Evolutionary conservation across 2,797 vertebrate species (phyloP), one percentile per base, ranked within the genome.

Genomic region (Sebastes dallii): DNA sequence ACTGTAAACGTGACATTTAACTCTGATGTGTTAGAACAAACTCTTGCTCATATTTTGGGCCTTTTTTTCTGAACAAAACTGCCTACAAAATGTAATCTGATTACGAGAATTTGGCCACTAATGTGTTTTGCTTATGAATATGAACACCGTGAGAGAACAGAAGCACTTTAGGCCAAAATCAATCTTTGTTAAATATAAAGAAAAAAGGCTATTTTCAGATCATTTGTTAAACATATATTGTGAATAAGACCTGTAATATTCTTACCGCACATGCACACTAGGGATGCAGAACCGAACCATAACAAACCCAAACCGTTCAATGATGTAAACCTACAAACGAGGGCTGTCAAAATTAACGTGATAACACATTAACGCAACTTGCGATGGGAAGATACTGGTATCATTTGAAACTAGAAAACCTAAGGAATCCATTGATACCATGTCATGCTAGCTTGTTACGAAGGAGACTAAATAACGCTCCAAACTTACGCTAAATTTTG

Each of bases 1-100:
- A 88, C 83, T 87, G 87, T 89, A 91, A 85, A 78, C 2, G 39
- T 89, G 81, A 84, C 67, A 75, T 81, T 86, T 86, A 69, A 78
- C 72, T 88, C 60, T 88, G 22, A 91, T 69, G 60, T 60, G 32
- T 30, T 66, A 22, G 27, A 55, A 39, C 13, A 42, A 62, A 71
- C 32, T 39, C 5, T 27, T 58, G 12, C 24, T 80, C 58, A 60
- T 72, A 30, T 77, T 64, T 60, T 18, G 10, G 55, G 54, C 13
- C 6, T 77, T 74, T 64, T 69, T 9, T 24, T 39, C 16, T 2
- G 36, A 64, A 62, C 24, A 7, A 71, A 77, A 25, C 6, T 25
- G 20, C 32, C 18, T 0, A 69, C 9, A 66, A 75, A 75, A 39
- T 83, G 9, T 14, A 55, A 55, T 36, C 29, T 54, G 30, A 72